Evolutionary conservation across 2,888 invertebrate genomes (phyloP).

Genomic region (Asteroscopus sphinx): DNA sequence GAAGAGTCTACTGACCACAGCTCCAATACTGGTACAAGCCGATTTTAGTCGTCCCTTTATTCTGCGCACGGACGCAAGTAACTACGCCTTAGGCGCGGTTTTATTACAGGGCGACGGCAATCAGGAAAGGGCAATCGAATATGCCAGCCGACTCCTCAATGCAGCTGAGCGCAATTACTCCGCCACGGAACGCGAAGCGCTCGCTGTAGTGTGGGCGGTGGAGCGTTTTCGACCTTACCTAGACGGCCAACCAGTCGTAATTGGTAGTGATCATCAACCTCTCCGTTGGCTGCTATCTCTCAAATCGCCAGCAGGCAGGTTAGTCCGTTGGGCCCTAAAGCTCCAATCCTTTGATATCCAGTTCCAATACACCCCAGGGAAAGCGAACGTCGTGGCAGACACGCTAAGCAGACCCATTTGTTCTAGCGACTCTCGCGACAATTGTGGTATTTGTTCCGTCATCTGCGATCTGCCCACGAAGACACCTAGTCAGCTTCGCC

Average conservation of each 20-base stretch:
- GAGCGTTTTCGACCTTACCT: not conserved
- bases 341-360: constrained; percentile 5
- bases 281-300: constrained; percentile 17
- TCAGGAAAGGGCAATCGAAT: not conserved
- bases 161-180: too few relatives aligned
- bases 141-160: not conserved
- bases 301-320: constrained; percentile 9
- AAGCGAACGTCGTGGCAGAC: constrained; percentile 13
- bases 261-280: constrained; percentile 37
- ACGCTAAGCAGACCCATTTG: constrained; percentile 13
- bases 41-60: too few relatives aligned
- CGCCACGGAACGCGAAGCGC: too few relatives aligned
- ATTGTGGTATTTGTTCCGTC: constrained; percentile 12
- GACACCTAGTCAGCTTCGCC: not conserved
- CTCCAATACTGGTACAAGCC: too few relatives aligned
- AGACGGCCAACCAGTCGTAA: not conserved
- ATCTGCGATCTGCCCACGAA: constrained; percentile 5
- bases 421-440: not conserved
- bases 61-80: not conserved
- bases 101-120: not conserved
- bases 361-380: constrained; percentile 14
- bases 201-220: too few relatives aligned
- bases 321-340: constrained; percentile 8
- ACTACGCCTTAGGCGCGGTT: not conserved
- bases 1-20: too few relatives aligned